Base-by-base conservation (phyloP, 64 coral and sea anemone species). In the Exaiptasia diaphana region DNA sequence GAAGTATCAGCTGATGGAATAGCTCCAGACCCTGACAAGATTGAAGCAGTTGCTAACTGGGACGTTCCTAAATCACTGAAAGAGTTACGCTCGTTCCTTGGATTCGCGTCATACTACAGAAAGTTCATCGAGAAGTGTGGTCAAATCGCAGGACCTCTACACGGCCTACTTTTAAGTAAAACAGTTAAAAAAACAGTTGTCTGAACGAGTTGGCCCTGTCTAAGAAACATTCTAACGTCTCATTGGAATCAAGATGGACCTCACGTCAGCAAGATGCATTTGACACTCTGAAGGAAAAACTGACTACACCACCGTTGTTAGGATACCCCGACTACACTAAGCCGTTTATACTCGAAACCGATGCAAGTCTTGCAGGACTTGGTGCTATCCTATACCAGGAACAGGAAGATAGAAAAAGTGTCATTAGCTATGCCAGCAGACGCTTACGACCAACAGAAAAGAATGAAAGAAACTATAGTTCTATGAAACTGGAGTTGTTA, bases 241-340 rank as follows among this genome's bases (percentile, higher is more conserved):
- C 18, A 40, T 70, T 44, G 0, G 18, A 31, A 17, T 18, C 25
- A 17, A 29, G 53, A 20, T 86, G 55, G 83, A 77, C 26, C 22
- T 26, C 18, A 52, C 71, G 70, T 11, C 40, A 68, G 35, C 56
- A 77, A 41, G 61, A 42, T 2, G 55, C 83, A 56, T 87, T 87
- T 77, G 20, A 77, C 6, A 12, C 33, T 38, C 32, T 77, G 33
- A 90, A 90, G 64, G 8, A 52, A 31, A 56, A 62, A 38, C 77
- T 81, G 7, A 89, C 77, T 38, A 54, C 62, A n/a, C 50, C 73
- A 10, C 76, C 86, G 42, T 6, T 89, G 26, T 53, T 89, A n/a
- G 73, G 72, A 13, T 91, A 76, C 74, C 89, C 81, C n/a, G 81
- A 85, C 56, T 78, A 75, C 39, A 77, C 58, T 7, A n/a, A n/a